Evolutionary conservation across 2,888 invertebrate genomes (phyloP), one percentile per base, ranked within the genome.

Genomic region (Coronaproctus castanopsis): DNA sequence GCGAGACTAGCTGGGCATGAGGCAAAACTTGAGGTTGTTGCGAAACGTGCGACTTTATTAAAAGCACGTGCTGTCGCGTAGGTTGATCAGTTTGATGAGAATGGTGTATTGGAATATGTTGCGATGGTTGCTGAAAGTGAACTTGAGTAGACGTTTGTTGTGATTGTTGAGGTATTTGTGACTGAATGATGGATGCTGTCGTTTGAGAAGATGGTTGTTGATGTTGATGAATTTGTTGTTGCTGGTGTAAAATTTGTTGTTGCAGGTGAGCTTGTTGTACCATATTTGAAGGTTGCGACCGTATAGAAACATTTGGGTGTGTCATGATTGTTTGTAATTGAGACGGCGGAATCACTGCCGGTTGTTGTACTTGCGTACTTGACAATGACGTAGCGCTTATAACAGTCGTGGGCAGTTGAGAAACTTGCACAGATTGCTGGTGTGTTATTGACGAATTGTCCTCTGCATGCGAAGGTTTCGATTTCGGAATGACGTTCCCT

Each of bases 61-160:
- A 5, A 8, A 36, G 5, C 36, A 36, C 14, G 8, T 36, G 36
- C 14, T 36, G 36, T 8, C 36, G 36, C 5, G 5, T 36, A 8
- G 36, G n/a, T n/a, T n/a, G 36, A 36, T 36, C 36, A 36, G 14
- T 36, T 14, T 36, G 36, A 36, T 36, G 36, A 36, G 36, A 5
- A 14, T 36, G 36, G 5, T 36, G 36, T 8, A 36, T 14, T 5
- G 5, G 36, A 36, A 36, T 14, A 8, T 65, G 66, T 50, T 65
- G 66, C 1, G 64, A 64, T 20, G 59, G 76, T 62, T 76, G 78
- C 70, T 72, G 48, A 71, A 73, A 57, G 77, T 76, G 64, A 76
- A 77, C 64, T 76, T 76, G 62, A 75, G 77, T 63, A 77, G 76
- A 52, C 73, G 65, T 59, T 59, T 64, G 63, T 63, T 64, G 61